These are phyloP conservation scores for Rhagonycha lutea DNA, from an alignment of 2,888 invertebrate genomes.

Conservation along the genomic window DNA sequence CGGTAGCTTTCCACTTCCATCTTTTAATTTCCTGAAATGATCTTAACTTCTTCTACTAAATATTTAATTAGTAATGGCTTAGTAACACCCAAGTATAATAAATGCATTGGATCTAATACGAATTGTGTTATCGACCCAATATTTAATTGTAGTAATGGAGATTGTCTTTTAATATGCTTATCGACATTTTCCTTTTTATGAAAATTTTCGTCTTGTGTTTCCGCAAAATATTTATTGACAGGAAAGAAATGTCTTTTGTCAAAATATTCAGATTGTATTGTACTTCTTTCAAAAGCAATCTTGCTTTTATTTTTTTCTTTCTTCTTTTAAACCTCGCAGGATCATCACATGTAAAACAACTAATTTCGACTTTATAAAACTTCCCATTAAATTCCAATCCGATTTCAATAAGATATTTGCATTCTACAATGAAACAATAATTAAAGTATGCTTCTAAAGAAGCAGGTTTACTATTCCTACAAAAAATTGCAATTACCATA, in stretches of 20 bases:
- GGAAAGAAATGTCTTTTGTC: background rate
- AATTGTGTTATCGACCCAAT: background rate
- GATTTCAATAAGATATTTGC: background rate
- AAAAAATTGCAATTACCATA: background rate
- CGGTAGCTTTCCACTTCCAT: background rate
- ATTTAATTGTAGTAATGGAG: background rate
- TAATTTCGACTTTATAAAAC: background rate
- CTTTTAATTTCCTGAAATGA: background rate
- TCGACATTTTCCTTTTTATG: background rate
- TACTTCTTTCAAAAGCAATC: conserved; percentile 1
- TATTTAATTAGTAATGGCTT: background rate
- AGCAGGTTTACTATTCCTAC: background rate
- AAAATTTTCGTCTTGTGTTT: background rate
- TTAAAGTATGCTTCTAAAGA: background rate
- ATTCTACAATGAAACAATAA: background rate
- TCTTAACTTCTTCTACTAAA: background rate
- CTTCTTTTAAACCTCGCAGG: conserved; percentile 2
- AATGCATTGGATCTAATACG: background rate
- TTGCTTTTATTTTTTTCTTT: too few relatives aligned
- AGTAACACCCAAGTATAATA: background rate
- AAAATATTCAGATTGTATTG: background rate
- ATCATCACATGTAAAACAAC: conserved; percentile 2
- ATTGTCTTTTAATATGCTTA: background rate
- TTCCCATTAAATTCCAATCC: background rate
- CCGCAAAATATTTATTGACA: background rate